phyloP scores from a whole-genome alignment of 2,113 vertebrate species.

The Nasalis larvatus region DNA sequence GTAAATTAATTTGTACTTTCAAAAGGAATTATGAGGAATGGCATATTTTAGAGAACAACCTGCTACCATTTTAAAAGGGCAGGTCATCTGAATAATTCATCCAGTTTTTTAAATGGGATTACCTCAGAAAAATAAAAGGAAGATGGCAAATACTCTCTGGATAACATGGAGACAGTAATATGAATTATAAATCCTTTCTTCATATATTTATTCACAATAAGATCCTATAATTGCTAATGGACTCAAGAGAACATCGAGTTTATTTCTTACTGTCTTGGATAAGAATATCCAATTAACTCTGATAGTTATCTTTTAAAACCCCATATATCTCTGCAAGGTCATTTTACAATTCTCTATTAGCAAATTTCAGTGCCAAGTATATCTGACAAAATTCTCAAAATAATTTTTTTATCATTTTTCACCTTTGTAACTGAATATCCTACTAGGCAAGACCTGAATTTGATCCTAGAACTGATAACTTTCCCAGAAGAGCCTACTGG shows the following conservation, averaged over 20 bases:
- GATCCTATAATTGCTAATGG: neutral
- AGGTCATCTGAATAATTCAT: neutral
- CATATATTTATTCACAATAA: neutral
- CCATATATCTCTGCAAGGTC: neutral
- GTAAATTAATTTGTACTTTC: neutral
- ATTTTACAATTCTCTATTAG: neutral
- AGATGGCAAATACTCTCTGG: neutral
- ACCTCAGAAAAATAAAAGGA: neutral
- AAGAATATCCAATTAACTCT: neutral
- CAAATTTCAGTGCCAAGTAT: neutral
- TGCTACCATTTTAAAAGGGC: neutral
- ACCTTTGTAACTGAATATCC: neutral
- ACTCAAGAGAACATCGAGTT: neutral
- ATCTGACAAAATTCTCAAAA: neutral
- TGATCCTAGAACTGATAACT: neutral
- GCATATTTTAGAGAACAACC: neutral
- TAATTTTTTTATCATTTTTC: neutral
- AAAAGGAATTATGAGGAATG: neutral
- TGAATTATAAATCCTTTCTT: neutral
- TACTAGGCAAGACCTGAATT: neutral
- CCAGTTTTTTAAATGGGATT: neutral
- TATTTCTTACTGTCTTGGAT: constrained; percentile 6
- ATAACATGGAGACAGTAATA: neutral
- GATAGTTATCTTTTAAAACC: neutral
- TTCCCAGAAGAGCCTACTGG: neutral